Base-by-base conservation (phyloP, 2,888 invertebrate genomes). In the Thymelicus sylvestris region DNA sequence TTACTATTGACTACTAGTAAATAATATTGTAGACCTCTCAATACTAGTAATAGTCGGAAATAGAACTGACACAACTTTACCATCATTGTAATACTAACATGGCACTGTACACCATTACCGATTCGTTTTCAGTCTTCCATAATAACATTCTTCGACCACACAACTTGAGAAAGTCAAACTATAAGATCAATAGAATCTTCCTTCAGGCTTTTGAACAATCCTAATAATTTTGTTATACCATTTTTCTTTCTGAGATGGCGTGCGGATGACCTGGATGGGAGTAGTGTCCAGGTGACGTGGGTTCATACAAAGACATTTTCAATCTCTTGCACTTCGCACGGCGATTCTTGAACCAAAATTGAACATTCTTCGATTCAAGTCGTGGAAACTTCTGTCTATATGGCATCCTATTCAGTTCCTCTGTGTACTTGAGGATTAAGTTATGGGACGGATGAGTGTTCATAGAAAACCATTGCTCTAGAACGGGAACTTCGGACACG, bases 341-440 rank as follows among this genome's bases (percentile, higher is more conserved):
- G 59, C 99, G 96, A 87, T 99, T 99, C 90, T 99, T 99, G 93
- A 99, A 99, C 99, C 99, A 99, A 89, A 99, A 98, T 91, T 99
- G 99, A 77, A 99, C 99, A 87, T 99, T 99, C 94, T 99, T 99
- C 59, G 99, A 98, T 88, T 99, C 99, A 75, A 99, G 95, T n/a
- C 98, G 96, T 0, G 99, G 99, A 89, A 99, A 99, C 91, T 99
- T 99, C 92, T 99, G 99, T 83, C 99, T 94, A 89, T 99, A 99
- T 67, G 98, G 98, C 96, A 99, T 98, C 75, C 97, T 96, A 90
- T 99, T 99, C 79, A 99, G 94, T 87, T 99, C 98, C 83, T 99
- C 98, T 3, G 99, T 99, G 89, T 99, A 99, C 89, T 99, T 98
- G 78, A 99, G 95, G 83, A 99, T 99, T 85, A 99, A 95, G 93